phyloP scores from a whole-genome alignment of 2,797 vertebrate species.

The Oceanodroma leucorhoa region DNA sequence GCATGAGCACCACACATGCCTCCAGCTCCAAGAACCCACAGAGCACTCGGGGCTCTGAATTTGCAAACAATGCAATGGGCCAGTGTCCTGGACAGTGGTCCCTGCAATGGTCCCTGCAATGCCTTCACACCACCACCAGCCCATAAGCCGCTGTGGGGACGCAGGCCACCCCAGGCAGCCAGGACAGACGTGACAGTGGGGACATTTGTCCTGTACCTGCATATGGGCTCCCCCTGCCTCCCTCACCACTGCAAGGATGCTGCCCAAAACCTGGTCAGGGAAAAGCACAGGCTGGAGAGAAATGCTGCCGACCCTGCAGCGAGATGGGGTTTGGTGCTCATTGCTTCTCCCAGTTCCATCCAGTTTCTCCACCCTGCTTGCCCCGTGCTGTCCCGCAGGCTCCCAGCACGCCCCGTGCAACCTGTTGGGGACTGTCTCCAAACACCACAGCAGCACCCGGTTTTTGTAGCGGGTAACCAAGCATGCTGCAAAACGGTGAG shows the following conservation, averaged over 20 bases:
- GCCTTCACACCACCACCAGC: neutral
- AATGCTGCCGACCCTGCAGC: fast-evolving
- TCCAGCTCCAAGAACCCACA: neutral
- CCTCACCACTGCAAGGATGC: neutral
- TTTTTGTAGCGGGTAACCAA: fast-evolving
- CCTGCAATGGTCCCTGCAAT: too few relatives aligned
- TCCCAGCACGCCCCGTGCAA: fast-evolving
- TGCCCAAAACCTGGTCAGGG: neutral
- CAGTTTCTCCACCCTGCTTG: neutral
- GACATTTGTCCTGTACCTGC: neutral
- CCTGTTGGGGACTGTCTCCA: neutral
- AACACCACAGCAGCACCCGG: fast-evolving
- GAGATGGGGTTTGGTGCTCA: neutral
- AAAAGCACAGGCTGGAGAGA: neutral
- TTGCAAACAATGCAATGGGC: neutral
- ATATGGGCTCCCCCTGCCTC: neutral
- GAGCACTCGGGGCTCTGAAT: neutral
- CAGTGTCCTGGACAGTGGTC: neutral
- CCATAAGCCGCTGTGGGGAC: too few relatives aligned
- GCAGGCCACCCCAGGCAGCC: neutral
- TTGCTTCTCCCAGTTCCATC: neutral
- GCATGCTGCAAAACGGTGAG: fast-evolving
- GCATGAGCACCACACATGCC: neutral
- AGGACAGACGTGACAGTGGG: neutral
- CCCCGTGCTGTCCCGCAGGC: fast-evolving